Percentiles rank a stretch among this genome's conserved stretches.
Conservation (phyloP, 2,888 invertebrate species). For the Sinohyriopsis cumingii region DNA sequence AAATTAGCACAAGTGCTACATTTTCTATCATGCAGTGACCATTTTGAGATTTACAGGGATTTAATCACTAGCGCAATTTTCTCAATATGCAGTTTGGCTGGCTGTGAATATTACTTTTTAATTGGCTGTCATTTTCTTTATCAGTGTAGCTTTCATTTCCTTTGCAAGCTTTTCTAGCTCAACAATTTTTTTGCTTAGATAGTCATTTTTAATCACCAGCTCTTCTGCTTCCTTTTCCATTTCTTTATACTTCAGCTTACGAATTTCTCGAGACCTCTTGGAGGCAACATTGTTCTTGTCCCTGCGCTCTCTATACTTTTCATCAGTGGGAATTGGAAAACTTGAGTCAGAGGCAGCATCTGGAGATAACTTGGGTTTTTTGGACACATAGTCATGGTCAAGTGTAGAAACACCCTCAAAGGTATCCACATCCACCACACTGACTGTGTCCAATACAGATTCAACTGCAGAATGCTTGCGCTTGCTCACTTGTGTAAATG, state of each 20-base stretch:
- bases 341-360: neutral
- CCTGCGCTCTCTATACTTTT: slow-evolving; percentile 53
- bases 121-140: slow-evolving; percentile 55
- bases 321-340: slow-evolving; percentile 8
- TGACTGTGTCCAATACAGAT: slow-evolving; percentile 3
- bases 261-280: slow-evolving; percentile 59
- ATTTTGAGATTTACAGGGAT: too few species aligned
- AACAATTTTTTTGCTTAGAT: slow-evolving; percentile 51
- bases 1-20: too few species aligned
- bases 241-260: slow-evolving; percentile 59
- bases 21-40: too few species aligned
- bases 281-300: slow-evolving; percentile 68
- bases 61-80: too few species aligned
- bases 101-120: slow-evolving; percentile 14
- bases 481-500: neutral
- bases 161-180: slow-evolving; percentile 63
- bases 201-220: slow-evolving; percentile 55
- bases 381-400: slow-evolving; percentile 53
- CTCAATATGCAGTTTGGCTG: too few species aligned
- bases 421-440: slow-evolving; percentile 6
- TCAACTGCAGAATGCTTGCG: slow-evolving; percentile 6
- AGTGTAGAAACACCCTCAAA: slow-evolving; percentile 13
- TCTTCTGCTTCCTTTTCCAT: slow-evolving; percentile 61
- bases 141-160: slow-evolving; percentile 63
- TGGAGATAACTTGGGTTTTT: slow-evolving; percentile 25